A percentile compares a stretch with the other conserved stretches of the same genome.
Evolutionary conservation across 2,797 vertebrate genomes (phyloP).

Genomic region (Coregonus suidteri): DNA sequence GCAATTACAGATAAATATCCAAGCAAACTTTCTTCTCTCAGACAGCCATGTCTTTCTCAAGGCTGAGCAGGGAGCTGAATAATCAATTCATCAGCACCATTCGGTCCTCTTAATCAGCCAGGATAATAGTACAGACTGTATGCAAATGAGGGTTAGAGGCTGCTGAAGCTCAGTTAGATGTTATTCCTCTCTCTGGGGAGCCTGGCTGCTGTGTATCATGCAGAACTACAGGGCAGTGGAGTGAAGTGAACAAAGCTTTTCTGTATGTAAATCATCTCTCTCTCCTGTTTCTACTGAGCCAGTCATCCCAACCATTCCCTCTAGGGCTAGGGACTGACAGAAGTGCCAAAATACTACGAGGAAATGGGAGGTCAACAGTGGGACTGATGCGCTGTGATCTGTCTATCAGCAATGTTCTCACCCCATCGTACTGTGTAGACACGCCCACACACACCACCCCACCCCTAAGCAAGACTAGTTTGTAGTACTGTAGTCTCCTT

Average conservation of each 20-base stretch:
- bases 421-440: background rate
- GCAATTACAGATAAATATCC: background rate
- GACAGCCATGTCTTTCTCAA: conserved; percentile 1
- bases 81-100: conserved; percentile 59
- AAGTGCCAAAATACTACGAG: conserved; percentile 25
- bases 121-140: conserved; percentile 9
- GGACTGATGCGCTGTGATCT: background rate
- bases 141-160: conserved; percentile 39
- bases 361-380: background rate
- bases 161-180: conserved; percentile 38
- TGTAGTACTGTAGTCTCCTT: background rate
- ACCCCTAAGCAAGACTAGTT: background rate
- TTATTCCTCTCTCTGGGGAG: conserved; percentile 44
- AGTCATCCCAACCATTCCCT: conserved; percentile 35
- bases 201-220: conserved; percentile 32
- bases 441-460: background rate
- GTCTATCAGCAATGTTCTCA: background rate
- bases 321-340: conserved; percentile 42
- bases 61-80: conserved; percentile 28
- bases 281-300: conserved; percentile 40
- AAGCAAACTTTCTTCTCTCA: conserved; percentile 26
- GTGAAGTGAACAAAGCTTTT: conserved; percentile 49
- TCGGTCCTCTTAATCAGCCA: conserved; percentile 47
- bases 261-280: conserved; percentile 58
- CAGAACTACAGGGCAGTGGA: conserved; percentile 41